Percentiles rank a stretch among this genome's conserved stretches.
phyloP scores from a whole-genome alignment of 2,797 vertebrate species.

The Sebastes glaucus region DNA sequence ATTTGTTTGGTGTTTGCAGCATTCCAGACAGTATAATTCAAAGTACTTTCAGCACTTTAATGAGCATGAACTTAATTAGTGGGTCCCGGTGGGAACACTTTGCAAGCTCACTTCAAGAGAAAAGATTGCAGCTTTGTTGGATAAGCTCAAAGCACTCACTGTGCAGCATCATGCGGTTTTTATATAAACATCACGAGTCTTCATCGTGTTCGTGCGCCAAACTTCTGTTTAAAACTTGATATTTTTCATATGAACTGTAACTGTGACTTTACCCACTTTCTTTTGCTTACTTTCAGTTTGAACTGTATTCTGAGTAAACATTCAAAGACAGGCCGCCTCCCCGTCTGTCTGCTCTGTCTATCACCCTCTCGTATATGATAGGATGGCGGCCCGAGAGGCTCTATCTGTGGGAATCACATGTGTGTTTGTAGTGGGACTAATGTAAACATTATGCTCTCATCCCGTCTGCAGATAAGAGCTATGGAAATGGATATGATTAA shows the following conservation, averaged over 20 bases:
- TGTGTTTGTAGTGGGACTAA: conserved; percentile 27
- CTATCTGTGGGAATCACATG: conserved; percentile 37
- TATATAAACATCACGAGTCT: conserved; percentile 14
- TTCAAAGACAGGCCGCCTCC: conserved; percentile 20
- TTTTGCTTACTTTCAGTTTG: conserved; percentile 22
- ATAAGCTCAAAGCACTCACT: conserved; percentile 31
- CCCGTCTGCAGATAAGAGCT: conserved; percentile 46
- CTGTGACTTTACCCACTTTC: background rate
- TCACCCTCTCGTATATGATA: conserved; percentile 13
- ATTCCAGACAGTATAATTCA: conserved; percentile 38
- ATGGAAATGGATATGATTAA: conserved; percentile 43
- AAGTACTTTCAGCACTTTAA: conserved; percentile 51
- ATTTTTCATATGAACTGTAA: background rate
- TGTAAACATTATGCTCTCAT: conserved; percentile 58
- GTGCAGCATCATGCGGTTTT: conserved; percentile 26
- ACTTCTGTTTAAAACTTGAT: background rate
- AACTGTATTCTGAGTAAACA: conserved; percentile 49
- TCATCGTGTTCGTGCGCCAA: conserved; percentile 1
- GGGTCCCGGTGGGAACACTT: conserved; percentile 39
- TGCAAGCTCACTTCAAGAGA: conserved; percentile 25
- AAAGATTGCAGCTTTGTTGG: conserved; percentile 20
- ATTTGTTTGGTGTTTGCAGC: conserved; percentile 41
- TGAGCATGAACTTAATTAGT: conserved; percentile 54
- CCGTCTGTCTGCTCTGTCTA: conserved; percentile 2
- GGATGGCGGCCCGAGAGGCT: conserved; percentile 13